Percentiles rank a stretch among this genome's conserved stretches.
These are phyloP conservation scores for Steatocranus sp. DNA, from an alignment of 2,797 vertebrate species.

Conservation along the genomic window DNA sequence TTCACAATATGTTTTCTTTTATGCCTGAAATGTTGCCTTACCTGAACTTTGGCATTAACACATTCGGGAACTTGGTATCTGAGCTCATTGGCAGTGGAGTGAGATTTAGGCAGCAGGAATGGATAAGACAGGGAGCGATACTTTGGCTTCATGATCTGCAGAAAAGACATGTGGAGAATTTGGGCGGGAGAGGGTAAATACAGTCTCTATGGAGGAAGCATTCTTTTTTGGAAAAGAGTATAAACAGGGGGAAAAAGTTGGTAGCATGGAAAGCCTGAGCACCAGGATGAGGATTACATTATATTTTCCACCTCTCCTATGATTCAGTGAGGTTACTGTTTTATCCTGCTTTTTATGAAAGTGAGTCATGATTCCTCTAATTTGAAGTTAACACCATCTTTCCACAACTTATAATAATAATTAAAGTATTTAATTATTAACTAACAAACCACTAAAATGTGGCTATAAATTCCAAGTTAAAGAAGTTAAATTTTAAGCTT, in stretches of 20 bases:
- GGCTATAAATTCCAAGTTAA: background rate
- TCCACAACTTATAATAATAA: background rate
- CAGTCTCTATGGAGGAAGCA: background rate
- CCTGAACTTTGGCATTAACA: slow-evolving; percentile 84
- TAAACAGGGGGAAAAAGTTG: background rate
- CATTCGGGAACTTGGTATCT: slow-evolving; percentile 83
- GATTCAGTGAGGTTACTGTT: background rate
- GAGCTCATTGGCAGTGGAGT: slow-evolving; percentile 80
- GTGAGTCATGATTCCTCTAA: background rate
- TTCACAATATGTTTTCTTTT: background rate
- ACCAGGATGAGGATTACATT: background rate
- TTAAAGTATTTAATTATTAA: background rate
- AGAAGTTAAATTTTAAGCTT: background rate
- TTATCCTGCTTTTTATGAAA: background rate
- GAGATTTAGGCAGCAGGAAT: slow-evolving; percentile 92
- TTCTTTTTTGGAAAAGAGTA: background rate
- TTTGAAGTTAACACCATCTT: background rate
- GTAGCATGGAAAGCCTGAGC: slow-evolving; percentile 6
- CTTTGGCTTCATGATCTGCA: slow-evolving; percentile 95
- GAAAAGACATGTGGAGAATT: background rate
- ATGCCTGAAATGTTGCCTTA: slow-evolving; percentile 42
- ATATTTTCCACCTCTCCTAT: slow-evolving; percentile 1
- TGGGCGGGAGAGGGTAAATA: background rate
- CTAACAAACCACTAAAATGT: background rate
- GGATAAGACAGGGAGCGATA: slow-evolving; percentile 94